Evolutionary conservation across 2,888 invertebrate genomes (phyloP), one percentile per base, ranked within the genome.

Genomic region (Pseudococcus viburni): DNA sequence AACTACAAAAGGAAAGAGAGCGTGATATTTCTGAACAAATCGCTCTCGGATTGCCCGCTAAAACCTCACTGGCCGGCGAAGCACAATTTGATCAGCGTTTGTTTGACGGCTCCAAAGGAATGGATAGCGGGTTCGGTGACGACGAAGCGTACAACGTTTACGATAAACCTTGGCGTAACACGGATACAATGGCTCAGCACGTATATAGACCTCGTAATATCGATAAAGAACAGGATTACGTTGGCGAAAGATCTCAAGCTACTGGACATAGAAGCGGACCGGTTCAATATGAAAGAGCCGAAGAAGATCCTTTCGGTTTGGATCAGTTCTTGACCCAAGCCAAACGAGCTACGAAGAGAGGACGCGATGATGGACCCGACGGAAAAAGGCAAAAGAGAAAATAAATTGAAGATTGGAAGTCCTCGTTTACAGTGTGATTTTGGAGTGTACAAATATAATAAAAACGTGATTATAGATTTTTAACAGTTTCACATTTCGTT

Each of bases 1-100:
- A 97, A 90, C 92, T 99, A 88, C 96, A 80, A 19, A 96, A 90
- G 94, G 97, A 98, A 91, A 94, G 98, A 3, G 99, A 99, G 90
- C 94, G 99, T 5, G 99, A 99, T 91, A 98, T 99, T 89, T 98
- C 98, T 11, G 99, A 99, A 91, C 98, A 99, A 93, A 99, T 99
- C 90, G 99, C 99, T 0, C 93, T 99, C 17, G 99, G 99, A 0
- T 92, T 99, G 92, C 99, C 99, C 0, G 96, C 98, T 0, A 96
- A 96, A 91, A 94, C 94, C 6, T 92, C 93, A 12, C 92, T 93
- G 11, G 94, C 94, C 8, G 95, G 95, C 0, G 98, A 98, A 91
- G 94, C 95, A 0, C 95, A 96, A 91, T 99, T 98, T 91, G 99
- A 99, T 92, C 98, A 98, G 91, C 93, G 99, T 51, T 93, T 99